Percentiles rank a stretch among this genome's conserved stretches.
Conservation (phyloP, 2,797 vertebrate genomes). For the Oreochromis grahami region DNA sequence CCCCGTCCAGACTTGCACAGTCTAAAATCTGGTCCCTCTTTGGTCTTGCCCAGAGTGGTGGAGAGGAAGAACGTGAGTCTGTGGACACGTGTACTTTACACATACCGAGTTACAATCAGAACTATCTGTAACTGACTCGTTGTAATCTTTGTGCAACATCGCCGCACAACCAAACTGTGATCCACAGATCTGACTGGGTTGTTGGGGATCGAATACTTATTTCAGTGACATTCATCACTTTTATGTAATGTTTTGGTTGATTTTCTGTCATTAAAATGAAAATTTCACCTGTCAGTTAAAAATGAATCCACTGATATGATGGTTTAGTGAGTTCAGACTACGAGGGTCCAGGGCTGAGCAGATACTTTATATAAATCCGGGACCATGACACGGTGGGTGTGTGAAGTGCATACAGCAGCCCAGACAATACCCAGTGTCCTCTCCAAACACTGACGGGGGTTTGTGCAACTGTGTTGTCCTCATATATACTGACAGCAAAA, state of each 20-base stretch:
- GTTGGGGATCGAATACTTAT: too few species aligned
- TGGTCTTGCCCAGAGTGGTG: too few species aligned
- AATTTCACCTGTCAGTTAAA: background rate
- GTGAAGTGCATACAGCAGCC: background rate
- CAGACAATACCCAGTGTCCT: background rate
- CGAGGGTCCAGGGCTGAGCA: background rate
- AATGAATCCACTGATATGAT: accelerated
- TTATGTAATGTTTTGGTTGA: background rate
- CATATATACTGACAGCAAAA: background rate
- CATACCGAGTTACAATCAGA: too few species aligned
- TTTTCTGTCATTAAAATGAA: background rate
- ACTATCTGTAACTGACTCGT: too few species aligned
- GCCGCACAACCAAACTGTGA: too few species aligned
- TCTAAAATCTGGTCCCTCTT: too few species aligned
- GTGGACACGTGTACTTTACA: too few species aligned
- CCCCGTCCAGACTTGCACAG: too few species aligned
- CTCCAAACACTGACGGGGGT: background rate
- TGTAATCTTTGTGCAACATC: too few species aligned
- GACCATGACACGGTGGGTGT: background rate
- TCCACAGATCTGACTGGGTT: too few species aligned
- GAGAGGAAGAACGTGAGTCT: too few species aligned
- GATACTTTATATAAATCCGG: background rate
- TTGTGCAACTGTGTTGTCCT: background rate
- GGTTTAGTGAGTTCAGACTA: background rate
- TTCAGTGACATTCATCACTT: background rate